Evolutionary conservation across 1,140 invertebrate genomes (phyloP).

Genomic region (Meloidogyne chitwoodi): DNA sequence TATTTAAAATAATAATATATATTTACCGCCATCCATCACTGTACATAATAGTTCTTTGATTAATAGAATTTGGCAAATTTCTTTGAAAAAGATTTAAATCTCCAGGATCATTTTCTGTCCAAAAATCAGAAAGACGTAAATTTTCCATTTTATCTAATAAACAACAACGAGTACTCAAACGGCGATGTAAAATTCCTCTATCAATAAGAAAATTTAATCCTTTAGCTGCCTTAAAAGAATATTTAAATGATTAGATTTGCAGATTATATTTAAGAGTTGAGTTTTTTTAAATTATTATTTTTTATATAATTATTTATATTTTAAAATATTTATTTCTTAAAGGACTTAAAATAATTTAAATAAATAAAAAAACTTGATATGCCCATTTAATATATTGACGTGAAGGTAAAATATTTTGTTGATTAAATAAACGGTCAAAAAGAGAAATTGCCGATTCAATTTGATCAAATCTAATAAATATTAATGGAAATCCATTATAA

Average conservation of each 20-base stretch:
- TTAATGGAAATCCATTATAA: background rate
- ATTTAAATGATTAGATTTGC: too few species aligned
- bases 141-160: background rate
- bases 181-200: constrained; percentile 1
- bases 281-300: too few species aligned
- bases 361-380: constrained; percentile 3
- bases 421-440: background rate
- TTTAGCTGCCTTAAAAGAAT: background rate
- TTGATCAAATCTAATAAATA: constrained; percentile 6
- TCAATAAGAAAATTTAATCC: constrained; percentile 8
- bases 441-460: background rate
- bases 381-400: constrained; percentile 15
- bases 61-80: constrained; percentile 12
- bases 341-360: too few species aligned
- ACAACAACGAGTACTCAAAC: background rate
- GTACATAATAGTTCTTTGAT: background rate
- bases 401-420: background rate
- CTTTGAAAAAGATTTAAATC: constrained; percentile 14
- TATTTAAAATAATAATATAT: too few species aligned
- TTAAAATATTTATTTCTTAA: too few species aligned
- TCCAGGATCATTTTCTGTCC: constrained; percentile 10
- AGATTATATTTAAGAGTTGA: too few species aligned
- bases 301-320: too few species aligned
- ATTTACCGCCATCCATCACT: constrained; percentile 10
- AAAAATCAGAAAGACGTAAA: background rate